Evolutionary conservation across 2,888 invertebrate species (phyloP).

Genomic region (Thyatira batis): DNA sequence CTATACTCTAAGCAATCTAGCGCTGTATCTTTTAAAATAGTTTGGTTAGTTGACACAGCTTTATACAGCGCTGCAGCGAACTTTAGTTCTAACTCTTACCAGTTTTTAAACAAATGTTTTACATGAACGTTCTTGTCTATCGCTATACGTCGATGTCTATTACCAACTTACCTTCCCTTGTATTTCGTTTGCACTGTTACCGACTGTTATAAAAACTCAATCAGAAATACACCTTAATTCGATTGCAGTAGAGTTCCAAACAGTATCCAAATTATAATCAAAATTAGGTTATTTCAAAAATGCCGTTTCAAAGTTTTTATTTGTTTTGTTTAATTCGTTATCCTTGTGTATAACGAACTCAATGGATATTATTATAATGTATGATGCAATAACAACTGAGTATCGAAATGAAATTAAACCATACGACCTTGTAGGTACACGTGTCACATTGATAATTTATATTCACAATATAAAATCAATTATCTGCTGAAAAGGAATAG

Average conservation of each 20-base stretch:
- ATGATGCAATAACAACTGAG: no score
- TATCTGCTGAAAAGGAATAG: not conserved
- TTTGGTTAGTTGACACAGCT: no score
- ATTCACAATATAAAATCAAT: not conserved
- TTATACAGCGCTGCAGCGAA: no score
- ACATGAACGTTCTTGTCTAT: no score
- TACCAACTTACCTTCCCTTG: not conserved
- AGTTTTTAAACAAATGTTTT: no score
- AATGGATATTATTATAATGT: no score
- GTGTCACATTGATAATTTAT: no score
- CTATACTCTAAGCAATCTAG: no score
- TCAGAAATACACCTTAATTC: not conserved
- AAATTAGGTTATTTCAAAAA: constrained; percentile 45
- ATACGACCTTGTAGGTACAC: no score
- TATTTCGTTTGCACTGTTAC: constrained; percentile 11
- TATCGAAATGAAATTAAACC: no score
- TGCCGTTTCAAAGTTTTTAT: constrained; percentile 32
- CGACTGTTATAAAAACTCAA: constrained; percentile 9
- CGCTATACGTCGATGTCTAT: constrained; percentile 41
- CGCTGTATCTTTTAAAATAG: no score
- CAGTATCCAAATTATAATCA: constrained; percentile 24
- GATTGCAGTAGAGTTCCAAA: constrained; percentile 23
- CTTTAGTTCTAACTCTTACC: no score
- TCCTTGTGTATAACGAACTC: not conserved
- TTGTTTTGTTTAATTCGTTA: not conserved